phyloP scores from a whole-genome alignment of 2,888 invertebrate genomes.

The Ceramica pisi region DNA sequence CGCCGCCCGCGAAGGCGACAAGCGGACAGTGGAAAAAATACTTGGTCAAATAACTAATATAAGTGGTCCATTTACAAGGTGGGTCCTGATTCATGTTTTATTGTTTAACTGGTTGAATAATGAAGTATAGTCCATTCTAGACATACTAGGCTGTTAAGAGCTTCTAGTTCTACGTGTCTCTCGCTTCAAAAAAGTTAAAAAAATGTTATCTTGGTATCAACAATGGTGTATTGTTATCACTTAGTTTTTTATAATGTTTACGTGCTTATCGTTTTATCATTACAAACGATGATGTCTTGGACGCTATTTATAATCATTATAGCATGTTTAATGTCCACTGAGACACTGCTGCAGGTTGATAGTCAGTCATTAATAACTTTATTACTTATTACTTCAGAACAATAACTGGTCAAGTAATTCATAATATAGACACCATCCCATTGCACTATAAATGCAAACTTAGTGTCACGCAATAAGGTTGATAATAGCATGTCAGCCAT shows the following conservation, averaged over 20 bases:
- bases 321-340: conserved; percentile 24
- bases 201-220: conserved; percentile 71
- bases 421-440: neutral
- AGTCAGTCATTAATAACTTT: conserved; percentile 19
- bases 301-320: conserved; percentile 23
- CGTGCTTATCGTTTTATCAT: conserved; percentile 70
- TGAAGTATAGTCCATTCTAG: neutral
- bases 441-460: conserved; percentile 4
- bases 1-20: conserved; percentile 98
- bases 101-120: conserved; percentile 36
- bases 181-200: conserved; percentile 29
- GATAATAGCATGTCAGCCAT: conserved; percentile 36
- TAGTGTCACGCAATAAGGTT: conserved; percentile 21
- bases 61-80: conserved; percentile 98
- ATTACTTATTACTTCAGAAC: conserved; percentile 5
- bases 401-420: conserved; percentile 19
- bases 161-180: conserved; percentile 7
- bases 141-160: neutral
- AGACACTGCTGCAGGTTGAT: conserved; percentile 21
- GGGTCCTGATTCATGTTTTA: conserved; percentile 86
- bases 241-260: conserved; percentile 77
- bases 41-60: conserved; percentile 96
- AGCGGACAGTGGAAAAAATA: conserved; percentile 97
- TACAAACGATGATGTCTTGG: conserved; percentile 42
- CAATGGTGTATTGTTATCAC: conserved; percentile 76